Conservation (phyloP, 2,888 invertebrate genomes). For the Macrosiphum euphorbiae region DNA sequence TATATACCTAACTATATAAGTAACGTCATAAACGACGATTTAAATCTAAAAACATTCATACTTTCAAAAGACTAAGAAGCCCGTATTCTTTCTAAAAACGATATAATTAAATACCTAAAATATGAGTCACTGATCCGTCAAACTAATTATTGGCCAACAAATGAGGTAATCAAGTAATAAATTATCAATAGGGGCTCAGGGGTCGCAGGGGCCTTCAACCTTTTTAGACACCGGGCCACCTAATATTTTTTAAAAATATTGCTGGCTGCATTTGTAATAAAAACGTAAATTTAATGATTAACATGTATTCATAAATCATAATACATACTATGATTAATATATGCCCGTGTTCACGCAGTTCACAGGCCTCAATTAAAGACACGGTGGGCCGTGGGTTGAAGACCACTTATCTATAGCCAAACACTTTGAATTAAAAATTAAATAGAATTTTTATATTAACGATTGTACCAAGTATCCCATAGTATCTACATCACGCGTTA, state of each 20-base stretch:
- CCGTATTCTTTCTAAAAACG: neutral
- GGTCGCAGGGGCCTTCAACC: no score
- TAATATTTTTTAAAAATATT: no score
- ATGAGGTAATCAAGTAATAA: neutral
- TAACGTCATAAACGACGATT: neutral
- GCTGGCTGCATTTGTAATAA: no score
- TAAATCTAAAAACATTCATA: neutral
- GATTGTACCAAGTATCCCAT: neutral
- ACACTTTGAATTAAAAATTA: neutral
- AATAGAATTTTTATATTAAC: neutral
- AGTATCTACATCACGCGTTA: neutral
- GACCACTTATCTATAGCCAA: neutral
- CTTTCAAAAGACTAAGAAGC: neutral
- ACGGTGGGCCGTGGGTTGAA: no score
- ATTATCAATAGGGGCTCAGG: neutral
- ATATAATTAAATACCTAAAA: neutral
- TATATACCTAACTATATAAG: constrained; percentile 65
- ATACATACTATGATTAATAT: no score
- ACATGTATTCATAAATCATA: no score
- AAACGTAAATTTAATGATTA: no score
- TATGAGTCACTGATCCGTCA: neutral
- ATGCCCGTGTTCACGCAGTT: no score
- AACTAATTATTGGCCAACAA: neutral
- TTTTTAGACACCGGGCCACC: no score
- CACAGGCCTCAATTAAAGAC: no score